Evolutionary conservation across 2,888 invertebrate species (phyloP), one percentile per base, ranked within the genome.

Genomic region (Andrena camellia): DNA sequence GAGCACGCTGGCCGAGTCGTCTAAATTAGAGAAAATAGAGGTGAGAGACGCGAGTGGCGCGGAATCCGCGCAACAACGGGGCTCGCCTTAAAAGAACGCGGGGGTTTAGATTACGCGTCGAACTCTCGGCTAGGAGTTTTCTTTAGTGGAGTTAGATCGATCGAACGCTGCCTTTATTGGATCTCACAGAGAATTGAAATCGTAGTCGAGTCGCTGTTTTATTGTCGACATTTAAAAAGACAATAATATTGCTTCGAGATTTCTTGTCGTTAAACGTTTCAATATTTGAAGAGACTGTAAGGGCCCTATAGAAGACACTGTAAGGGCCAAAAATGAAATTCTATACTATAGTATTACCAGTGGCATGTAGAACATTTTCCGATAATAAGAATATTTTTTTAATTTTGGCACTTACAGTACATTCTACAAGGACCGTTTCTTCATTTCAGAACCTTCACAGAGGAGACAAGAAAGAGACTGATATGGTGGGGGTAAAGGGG

Each of bases 1-100:
- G 76, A 66, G n/a, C 86, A 73, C 71, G 78, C 66, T 62, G 35
- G 60, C 60, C 59, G 57, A 35, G 69, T 54, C 67, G 74, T 84
- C 80, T 81, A 86, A 89, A 88, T 89, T 85, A 88, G 86, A 78
- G 84, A 50, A 69, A 52, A 57, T 1, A 26, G 67, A 52, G 29
- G 66, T 79, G 66, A 69, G 69, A 80, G 80, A 62, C 73, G 57
- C 29, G 70, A 33, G 67, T 13, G 42, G 13, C 73, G 52, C 33
- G 82, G 76, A 71, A 81, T 81, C 48, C 71, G 81, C 76, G 64
- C 76, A 69, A 81, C 71, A 62, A 42, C 48, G 35, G 20, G 60
- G 64, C 52, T 71, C n/a, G 50, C 17, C 70, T 75, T 33, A 72
- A 73, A 83, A 76, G 81, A 77, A 70, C 59, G 57, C 29, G 13